Conservation (phyloP, 1,140 invertebrate species). For the Heliconius eleuchia region DNA sequence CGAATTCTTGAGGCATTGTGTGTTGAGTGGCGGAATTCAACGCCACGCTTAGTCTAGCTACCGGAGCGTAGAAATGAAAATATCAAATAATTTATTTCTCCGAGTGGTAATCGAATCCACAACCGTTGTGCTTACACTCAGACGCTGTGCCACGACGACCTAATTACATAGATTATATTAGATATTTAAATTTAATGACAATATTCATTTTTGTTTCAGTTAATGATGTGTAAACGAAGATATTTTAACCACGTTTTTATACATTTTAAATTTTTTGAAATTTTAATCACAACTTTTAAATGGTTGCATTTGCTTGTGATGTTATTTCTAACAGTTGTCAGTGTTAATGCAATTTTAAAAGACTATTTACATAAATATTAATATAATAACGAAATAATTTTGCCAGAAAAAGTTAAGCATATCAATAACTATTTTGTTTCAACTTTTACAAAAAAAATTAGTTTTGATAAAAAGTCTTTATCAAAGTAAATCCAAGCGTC, state of each 20-base stretch:
- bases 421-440: background rate
- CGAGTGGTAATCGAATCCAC: no score
- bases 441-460: background rate
- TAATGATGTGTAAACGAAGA: background rate
- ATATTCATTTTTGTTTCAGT: background rate
- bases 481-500: no score
- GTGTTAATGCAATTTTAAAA: background rate
- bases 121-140: no score
- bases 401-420: background rate
- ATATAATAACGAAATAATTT: background rate
- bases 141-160: no score
- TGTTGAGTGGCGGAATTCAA: no score
- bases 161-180: background rate
- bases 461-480: no score
- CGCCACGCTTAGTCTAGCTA: no score
- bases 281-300: slow-evolving; percentile 5
- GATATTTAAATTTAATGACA: background rate
- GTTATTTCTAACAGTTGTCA: background rate
- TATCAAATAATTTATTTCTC: no score
- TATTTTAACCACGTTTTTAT: background rate
- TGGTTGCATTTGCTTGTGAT: background rate
- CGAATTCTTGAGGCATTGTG: no score
- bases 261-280: background rate
- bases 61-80: no score
- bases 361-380: background rate